Evolutionary conservation across 2,888 invertebrate species (phyloP).

Genomic region (Escarpia spicata): DNA sequence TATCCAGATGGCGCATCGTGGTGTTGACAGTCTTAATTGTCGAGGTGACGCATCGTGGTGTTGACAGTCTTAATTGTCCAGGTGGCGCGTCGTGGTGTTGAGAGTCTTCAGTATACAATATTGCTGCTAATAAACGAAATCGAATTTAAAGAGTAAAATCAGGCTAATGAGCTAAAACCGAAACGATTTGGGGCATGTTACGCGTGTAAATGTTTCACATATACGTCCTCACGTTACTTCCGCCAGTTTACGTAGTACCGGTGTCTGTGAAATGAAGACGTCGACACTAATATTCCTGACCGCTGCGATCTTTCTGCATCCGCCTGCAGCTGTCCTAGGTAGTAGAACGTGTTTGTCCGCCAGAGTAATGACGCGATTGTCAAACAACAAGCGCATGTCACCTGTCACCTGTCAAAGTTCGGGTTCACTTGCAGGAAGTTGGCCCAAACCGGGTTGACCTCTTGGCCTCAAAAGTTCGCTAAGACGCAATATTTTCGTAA

Average conservation of each 20-base stretch:
- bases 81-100: too few relatives aligned
- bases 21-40: too few relatives aligned
- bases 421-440: neutral
- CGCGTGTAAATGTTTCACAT: too few relatives aligned
- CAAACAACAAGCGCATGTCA: neutral
- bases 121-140: too few relatives aligned
- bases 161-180: too few relatives aligned
- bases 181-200: too few relatives aligned
- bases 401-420: neutral
- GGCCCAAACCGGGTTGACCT: neutral
- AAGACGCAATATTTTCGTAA: too few relatives aligned
- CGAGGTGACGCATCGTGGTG: too few relatives aligned
- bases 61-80: too few relatives aligned
- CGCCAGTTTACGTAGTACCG: neutral
- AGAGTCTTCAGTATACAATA: too few relatives aligned
- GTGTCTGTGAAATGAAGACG: neutral
- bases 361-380: neutral
- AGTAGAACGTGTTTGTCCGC: neutral
- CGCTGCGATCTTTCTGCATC: neutral
- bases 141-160: too few relatives aligned
- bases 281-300: neutral
- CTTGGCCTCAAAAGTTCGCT: neutral
- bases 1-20: too few relatives aligned
- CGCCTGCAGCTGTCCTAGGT: neutral
- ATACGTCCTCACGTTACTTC: neutral